Base-by-base conservation (phyloP, 2,888 invertebrate species). In the Rhogogaster chlorosoma region DNA sequence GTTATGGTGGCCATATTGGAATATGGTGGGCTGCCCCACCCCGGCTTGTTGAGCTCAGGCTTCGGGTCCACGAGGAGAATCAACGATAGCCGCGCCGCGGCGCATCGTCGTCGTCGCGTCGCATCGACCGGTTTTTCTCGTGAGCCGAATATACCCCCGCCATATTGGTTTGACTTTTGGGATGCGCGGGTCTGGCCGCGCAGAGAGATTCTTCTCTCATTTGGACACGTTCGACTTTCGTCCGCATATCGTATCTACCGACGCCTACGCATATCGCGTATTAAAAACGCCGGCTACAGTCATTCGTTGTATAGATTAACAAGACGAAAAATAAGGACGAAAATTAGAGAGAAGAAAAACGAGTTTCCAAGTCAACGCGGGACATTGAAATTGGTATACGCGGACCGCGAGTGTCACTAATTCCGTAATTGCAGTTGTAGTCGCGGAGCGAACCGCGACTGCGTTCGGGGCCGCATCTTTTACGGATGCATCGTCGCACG, bases 81-180 rank as follows among this genome's bases (percentile, higher is more conserved):
- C 75, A 45, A 42, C 75, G 42, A 36, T 70, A 42, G 26, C 83
- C 84, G 88, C 87, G 88, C 87, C 22, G 26, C 83, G 84, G 88
- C 87, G 88, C 87, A 86, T 84, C 85, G 86, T 71, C 86, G 86
- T 53, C 87, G 86, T 86, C 85, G 77, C 87, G 67, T 86, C 53
- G 53, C 89, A 91, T 92, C 91, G 91, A 92, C 90, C 92, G 91
- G 90, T 90, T 89, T 89, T 87, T 85, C 86, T 86, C 67, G 7
- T 9, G 42, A 61, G 10, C 80, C 32, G 29, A 26, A 64, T 61
- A 67, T 32, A 15, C 38, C 36, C 29, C 67, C 83, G 83, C 83
- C 83, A 83, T 83, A 83, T 83, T 83, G 67, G 83, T 61, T 29
- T n/a, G 32, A 70, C 29, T 26, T 57, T 29, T 10, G 45, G 38